Base-by-base conservation (phyloP, 1,140 invertebrate species). In the Scaptomyza montana region DNA sequence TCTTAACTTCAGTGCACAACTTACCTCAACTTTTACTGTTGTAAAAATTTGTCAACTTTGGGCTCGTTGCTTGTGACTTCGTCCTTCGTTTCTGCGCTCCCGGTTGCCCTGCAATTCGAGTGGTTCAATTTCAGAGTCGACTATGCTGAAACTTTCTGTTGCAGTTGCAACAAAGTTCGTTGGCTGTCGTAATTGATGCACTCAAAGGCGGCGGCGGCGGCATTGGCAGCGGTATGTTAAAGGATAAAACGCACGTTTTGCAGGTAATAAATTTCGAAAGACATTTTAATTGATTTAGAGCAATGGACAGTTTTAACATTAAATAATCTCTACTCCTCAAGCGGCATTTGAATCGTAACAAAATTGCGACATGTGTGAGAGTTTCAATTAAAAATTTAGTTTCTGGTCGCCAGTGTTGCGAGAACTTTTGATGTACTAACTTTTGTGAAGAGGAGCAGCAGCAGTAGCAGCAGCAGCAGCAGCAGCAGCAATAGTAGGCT, bases 301-400 rank as follows among this genome's bases (percentile, higher is more conserved):
- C 72, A 74, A 66, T 56, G 65, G 49, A 74, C 54, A 25, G 25
- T 51, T 51, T 33, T 33, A 33, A 51, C 33, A 81, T 82, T 74
- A 59, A 81, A 74, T 69, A 74, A 46, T 53, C 51, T 63, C 12
- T 25, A 51, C 5, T 19, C 49, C 25, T 16, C n/a, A 25, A n/a
- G 10, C 12, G 3, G 62, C 55, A 77, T 74, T 81, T 59, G 65
- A 81, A 65, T 76, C 59, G 56, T 59, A 60, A 65, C 60, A 64
- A 60, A 63, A 77, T 55, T 43, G 45, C 55, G 41, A 50, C 61
- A 74, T 70, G 50, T 63, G 77, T 2, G 33, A 36, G 33, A 74
- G 64, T 71, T 81, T 78, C 81, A 86, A 86, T 86, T 86, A 86
- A 78, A 81, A 78, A 86, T 86, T 75, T 78, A 86, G 59, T 61